A percentile compares a stretch with the other conserved stretches of the same genome.
These are phyloP conservation scores for Ichneumoninae sp. DNA, from an alignment of 2,888 invertebrate genomes.

Conservation along the genomic window DNA sequence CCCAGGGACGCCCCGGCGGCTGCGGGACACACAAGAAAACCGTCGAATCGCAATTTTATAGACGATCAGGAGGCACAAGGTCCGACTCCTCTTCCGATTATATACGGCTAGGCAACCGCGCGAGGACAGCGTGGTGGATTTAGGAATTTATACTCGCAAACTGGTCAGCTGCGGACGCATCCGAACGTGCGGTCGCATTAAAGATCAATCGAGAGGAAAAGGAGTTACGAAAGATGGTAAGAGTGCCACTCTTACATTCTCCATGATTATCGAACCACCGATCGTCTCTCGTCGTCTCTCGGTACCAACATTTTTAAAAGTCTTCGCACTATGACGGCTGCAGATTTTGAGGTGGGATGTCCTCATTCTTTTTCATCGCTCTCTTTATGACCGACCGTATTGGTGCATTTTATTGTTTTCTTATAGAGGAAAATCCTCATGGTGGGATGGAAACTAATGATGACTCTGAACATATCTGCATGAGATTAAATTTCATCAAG, in stretches of 20 bases:
- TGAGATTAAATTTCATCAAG: no score
- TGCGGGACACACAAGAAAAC: slow-evolving; percentile 70
- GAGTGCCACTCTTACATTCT: not conserved
- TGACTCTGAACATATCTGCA: no score
- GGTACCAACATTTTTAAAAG: not conserved
- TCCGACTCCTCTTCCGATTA: slow-evolving; percentile 61
- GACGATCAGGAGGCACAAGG: slow-evolving; percentile 75
- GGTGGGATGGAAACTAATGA: no score
- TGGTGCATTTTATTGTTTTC: no score
- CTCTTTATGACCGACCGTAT: no score
- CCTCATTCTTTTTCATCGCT: no score
- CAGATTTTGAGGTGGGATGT: not conserved
- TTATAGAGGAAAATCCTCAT: no score
- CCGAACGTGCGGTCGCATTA: not conserved
- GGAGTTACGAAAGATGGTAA: not conserved
- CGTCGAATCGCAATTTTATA: slow-evolving; percentile 82
- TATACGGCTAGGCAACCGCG: slow-evolving; percentile 1
- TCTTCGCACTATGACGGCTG: not conserved
- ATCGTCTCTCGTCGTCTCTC: not conserved
- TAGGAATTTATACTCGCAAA: slow-evolving; percentile 14
- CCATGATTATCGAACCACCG: not conserved
- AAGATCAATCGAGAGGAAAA: not conserved
- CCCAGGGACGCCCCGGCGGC: slow-evolving; percentile 66
- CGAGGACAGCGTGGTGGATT: slow-evolving; percentile 13
- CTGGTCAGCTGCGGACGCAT: not conserved